These are phyloP conservation scores for Muscicapa striata DNA, from an alignment of 2,797 vertebrate species.

Conservation along the genomic window DNA sequence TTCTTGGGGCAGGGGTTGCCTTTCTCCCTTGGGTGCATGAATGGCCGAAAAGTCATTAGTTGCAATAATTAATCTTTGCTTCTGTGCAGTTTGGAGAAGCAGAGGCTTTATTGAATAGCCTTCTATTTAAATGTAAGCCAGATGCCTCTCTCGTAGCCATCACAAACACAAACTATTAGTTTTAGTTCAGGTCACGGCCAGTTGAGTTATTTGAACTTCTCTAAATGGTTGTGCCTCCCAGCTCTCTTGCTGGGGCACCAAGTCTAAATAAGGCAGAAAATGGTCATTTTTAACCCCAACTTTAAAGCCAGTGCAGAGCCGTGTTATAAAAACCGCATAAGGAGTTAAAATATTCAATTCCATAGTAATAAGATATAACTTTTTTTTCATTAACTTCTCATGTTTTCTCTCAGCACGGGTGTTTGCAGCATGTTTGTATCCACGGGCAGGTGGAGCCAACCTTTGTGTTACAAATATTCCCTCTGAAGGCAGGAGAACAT, in stretches of 20 bases:
- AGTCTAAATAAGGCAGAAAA: not conserved
- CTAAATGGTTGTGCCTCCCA: slow-evolving; percentile 19
- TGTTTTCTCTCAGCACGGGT: not conserved
- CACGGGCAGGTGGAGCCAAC: not conserved
- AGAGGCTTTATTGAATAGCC: slow-evolving; percentile 52
- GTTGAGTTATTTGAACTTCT: slow-evolving; percentile 66
- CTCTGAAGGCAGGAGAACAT: not conserved
- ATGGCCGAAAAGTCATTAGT: not conserved
- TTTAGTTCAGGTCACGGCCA: slow-evolving; percentile 66
- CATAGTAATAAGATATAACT: fast-evolving
- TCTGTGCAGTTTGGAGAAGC: slow-evolving; percentile 47
- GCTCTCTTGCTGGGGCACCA: not conserved
- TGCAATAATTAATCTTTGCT: slow-evolving; percentile 54
- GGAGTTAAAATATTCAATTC: not conserved
- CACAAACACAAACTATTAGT: slow-evolving; percentile 71
- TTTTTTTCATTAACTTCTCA: not conserved
- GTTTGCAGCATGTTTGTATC: not conserved
- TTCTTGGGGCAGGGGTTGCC: slow-evolving; percentile 15
- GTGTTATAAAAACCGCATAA: fast-evolving
- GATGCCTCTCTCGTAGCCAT: slow-evolving; percentile 66
- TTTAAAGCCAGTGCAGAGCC: not conserved
- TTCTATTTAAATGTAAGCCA: slow-evolving; percentile 64
- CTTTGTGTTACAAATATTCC: not conserved
- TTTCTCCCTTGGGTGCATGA: not conserved
- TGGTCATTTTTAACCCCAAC: not conserved